Evolutionary conservation across 2,113 vertebrate genomes (phyloP), one percentile per base, ranked within the genome.

Genomic region (Eurystomus gularis): DNA sequence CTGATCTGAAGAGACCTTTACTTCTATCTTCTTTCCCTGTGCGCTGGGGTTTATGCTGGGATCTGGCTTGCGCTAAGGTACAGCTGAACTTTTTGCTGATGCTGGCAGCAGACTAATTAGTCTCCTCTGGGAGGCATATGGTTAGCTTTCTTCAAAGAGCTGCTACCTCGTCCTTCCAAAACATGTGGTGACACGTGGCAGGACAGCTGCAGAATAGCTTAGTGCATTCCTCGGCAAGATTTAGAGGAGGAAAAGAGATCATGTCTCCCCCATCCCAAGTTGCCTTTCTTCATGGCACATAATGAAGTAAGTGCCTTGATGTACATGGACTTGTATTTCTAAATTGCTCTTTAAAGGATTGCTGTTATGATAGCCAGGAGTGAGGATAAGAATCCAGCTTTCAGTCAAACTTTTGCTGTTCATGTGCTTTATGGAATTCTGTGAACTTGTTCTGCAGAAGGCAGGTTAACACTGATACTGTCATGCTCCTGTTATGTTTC

Each of bases 141-240:
- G 8, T 40, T 42, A 68, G 21, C 28, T 71, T 7, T 42, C 11
- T 20, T 13, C 11, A 6, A 46, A 40, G 61, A 78, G 26, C 61
- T 75, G 55, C 37, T 69, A 0, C 28, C 28, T 25, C 12, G 3
- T 33, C 31, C 46, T 72, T 44, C 37, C 39, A 10, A 2, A 9
- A 7, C 2, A 7, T 0, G 0, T 16, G 40, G 52, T 61, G 52
- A 7, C 37, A 24, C 29, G 0, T 3, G 23, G 61, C 51, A 68
- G 68, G 69, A 20, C 28, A 58, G 48, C 39, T 12, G 44, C 54
- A 46, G 31, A 35, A 48, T 7, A 49, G 3, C 46, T 69, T 69
- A 42, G 13, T 3, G 9, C 11, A 46, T 51, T 39, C 40, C 71
- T 28, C n/a, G 44, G 42, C 17, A 39, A 29, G 40, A 4, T 26